Evolutionary conservation across 2,797 vertebrate species (phyloP).

Genomic region (Halcyon smyrnensis): DNA sequence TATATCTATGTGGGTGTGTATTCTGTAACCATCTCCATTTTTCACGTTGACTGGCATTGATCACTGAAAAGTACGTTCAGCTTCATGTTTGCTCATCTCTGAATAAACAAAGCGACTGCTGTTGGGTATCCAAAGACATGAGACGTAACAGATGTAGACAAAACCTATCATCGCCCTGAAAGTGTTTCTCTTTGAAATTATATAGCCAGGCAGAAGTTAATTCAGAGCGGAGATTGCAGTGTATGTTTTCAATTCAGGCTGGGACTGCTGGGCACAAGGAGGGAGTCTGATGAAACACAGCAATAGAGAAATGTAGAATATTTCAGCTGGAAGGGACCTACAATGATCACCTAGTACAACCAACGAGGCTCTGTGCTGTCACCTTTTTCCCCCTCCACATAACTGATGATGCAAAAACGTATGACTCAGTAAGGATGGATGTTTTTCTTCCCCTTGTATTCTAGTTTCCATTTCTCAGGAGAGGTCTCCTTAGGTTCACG

Average conservation of each 20-base stretch:
- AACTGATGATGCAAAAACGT: neutral
- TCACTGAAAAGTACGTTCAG: constrained; percentile 35
- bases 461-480: neutral
- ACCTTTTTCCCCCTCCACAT: neutral
- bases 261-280: neutral
- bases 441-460: neutral
- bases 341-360: neutral
- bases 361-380: neutral
- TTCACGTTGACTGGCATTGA: constrained; percentile 12
- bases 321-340: neutral
- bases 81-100: constrained; percentile 38
- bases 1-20: neutral
- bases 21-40: constrained; percentile 15
- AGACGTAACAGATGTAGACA: constrained; percentile 58
- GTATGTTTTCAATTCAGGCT: constrained; percentile 13
- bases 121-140: constrained; percentile 35
- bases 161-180: constrained; percentile 46
- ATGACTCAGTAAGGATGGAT: neutral
- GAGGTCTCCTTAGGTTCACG: neutral
- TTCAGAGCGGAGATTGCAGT: neutral
- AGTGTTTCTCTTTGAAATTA: constrained; percentile 45
- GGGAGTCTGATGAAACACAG: neutral
- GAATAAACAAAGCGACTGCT: constrained; percentile 19
- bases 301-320: neutral
- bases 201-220: constrained; percentile 23